A percentile compares a stretch with the other conserved stretches of the same genome.
phyloP scores from a whole-genome alignment of 2,888 invertebrate genomes.

The Drosophila neotestacea region DNA sequence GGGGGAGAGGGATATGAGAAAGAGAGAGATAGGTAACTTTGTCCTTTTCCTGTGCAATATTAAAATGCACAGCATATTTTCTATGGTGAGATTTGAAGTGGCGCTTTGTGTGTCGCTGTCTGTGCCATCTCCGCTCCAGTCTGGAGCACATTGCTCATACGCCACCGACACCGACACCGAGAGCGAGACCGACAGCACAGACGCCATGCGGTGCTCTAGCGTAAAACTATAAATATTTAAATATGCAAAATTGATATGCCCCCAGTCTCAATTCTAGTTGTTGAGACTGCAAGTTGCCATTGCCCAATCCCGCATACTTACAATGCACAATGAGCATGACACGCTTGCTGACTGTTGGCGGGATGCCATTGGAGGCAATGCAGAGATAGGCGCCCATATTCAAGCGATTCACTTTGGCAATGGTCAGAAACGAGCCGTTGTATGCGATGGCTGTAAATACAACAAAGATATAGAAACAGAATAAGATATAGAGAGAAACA shows the following conservation, averaged over 20 bases:
- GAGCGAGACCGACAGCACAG: constrained; percentile 17
- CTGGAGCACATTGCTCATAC: constrained; percentile 57
- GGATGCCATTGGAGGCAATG: constrained; percentile 93
- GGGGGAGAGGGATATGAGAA: neutral
- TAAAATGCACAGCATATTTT: constrained; percentile 77
- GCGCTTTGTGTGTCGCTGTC: constrained; percentile 60
- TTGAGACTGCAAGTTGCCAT: constrained; percentile 3
- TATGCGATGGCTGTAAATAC: constrained; percentile 87
- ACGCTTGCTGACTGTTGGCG: constrained; percentile 92
- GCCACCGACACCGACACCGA: constrained; percentile 40
- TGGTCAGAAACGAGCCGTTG: constrained; percentile 90
- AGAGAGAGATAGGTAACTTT: neutral
- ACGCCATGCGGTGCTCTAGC: constrained; percentile 67
- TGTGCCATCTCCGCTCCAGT: constrained; percentile 30
- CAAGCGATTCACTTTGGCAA: constrained; percentile 90
- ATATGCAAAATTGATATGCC: constrained; percentile 75
- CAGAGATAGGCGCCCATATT: constrained; percentile 93
- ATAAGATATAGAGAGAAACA: neutral
- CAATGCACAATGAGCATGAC: constrained; percentile 93
- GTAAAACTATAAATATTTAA: constrained; percentile 77
- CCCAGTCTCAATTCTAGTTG: constrained; percentile 14
- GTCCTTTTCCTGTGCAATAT: constrained; percentile 47
- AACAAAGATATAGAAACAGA: constrained; percentile 8
- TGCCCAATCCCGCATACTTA: constrained; percentile 86
- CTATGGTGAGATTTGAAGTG: constrained; percentile 70